Conservation (phyloP, 2,113 vertebrate species). For the Myotis brandtii region DNA sequence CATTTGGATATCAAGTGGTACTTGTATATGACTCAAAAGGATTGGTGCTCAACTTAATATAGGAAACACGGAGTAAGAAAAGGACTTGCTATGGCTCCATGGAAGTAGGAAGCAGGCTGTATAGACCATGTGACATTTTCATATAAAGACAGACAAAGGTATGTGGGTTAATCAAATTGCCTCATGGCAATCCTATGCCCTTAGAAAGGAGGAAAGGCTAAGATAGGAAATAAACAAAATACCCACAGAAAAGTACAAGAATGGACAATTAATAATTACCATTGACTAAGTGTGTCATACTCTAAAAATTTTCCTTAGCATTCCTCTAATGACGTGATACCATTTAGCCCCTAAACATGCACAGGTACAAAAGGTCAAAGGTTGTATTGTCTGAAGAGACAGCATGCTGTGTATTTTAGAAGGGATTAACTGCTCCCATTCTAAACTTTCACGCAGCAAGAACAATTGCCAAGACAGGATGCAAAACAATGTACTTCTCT, state of each 20-base stretch:
- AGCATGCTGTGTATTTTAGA: conserved; percentile 11
- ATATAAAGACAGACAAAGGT: background rate
- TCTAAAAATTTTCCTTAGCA: background rate
- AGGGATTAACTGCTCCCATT: conserved; percentile 72
- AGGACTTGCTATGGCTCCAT: background rate
- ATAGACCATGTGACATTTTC: background rate
- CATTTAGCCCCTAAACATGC: background rate
- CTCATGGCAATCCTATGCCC: background rate
- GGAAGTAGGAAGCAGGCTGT: background rate
- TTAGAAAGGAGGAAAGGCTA: background rate
- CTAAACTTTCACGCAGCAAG: conserved; percentile 17
- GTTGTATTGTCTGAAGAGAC: background rate
- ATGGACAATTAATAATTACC: background rate
- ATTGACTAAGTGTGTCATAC: background rate
- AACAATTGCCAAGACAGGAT: background rate
- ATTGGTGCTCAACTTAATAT: background rate
- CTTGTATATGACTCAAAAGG: background rate
- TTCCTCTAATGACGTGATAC: background rate
- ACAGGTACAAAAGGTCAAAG: background rate
- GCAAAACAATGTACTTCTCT: conserved; percentile 36
- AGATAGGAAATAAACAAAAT: background rate
- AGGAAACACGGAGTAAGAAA: background rate
- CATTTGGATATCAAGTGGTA: background rate
- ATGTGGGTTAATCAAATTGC: background rate
- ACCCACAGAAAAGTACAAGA: background rate